A percentile compares a stretch with the other conserved stretches of the same genome.
Conservation (phyloP, 2,888 invertebrate genomes). For the Elmis aenea region DNA sequence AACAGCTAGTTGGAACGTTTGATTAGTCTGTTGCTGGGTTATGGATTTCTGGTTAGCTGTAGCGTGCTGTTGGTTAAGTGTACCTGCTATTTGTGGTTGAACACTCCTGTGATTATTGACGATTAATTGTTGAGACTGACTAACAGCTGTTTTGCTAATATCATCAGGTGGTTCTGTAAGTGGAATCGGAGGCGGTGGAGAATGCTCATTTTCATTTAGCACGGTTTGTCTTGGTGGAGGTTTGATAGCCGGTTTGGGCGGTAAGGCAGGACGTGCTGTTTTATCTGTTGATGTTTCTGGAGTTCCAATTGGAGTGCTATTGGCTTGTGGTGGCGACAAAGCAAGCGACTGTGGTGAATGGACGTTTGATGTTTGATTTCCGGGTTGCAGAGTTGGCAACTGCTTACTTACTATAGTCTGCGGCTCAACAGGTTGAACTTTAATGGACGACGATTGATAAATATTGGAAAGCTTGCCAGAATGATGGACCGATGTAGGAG, state of each 20-base stretch:
- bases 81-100: conserved; percentile 21
- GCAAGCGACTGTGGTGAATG: conserved; percentile 31
- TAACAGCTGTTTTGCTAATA: conserved; percentile 20
- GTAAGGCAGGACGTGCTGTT: conserved; percentile 69
- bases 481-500: conserved; percentile 69
- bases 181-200: conserved; percentile 51
- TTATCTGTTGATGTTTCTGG: conserved; percentile 54
- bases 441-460: conserved; percentile 75
- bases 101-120: conserved; percentile 15
- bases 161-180: conserved; percentile 40
- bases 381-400: conserved; percentile 14
- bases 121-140: too few species aligned
- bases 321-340: conserved; percentile 58
- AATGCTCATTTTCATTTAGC: conserved; percentile 17
- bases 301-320: conserved; percentile 55
- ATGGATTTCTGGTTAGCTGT: conserved; percentile 2
- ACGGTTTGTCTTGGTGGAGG: conserved; percentile 53
- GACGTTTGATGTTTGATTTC: conserved; percentile 23
- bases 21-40: conserved; percentile 26
- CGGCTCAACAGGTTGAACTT: conserved; percentile 75
- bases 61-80: conserved; percentile 22
- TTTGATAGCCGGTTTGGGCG: conserved; percentile 74
- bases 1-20: conserved; percentile 23
- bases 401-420: conserved; percentile 57
- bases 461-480: conserved; percentile 68